These are phyloP conservation scores for Galagoides demidoff DNA, from an alignment of 2,797 vertebrate species.

Conservation along the genomic window DNA sequence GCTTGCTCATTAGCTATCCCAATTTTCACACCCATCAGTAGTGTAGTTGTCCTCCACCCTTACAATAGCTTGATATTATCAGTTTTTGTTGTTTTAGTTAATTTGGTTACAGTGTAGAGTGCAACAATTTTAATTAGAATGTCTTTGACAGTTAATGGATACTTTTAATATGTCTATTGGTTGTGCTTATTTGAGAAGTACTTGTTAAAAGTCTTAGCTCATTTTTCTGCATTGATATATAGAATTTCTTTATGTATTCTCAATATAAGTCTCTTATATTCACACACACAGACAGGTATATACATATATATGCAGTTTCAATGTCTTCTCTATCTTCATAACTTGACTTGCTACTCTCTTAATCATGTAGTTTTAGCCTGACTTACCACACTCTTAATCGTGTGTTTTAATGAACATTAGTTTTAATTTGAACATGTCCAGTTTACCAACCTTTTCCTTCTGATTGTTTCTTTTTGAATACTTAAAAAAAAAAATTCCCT, in stretches of 20 bases:
- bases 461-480: neutral
- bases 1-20: neutral
- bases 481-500: neutral
- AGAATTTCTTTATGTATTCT: neutral
- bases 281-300: neutral
- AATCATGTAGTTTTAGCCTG: neutral
- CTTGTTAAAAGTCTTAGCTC: slow-evolving; percentile 29
- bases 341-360: neutral
- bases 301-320: neutral
- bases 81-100: neutral
- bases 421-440: slow-evolving; percentile 26
- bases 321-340: neutral
- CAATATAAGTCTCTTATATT: neutral
- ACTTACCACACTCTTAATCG: neutral
- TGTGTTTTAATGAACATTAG: neutral
- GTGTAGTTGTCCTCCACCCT: neutral
- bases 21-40: neutral
- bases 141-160: neutral
- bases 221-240: neutral
- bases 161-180: neutral
- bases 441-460: neutral
- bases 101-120: neutral
- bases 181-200: neutral
- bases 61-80: neutral
- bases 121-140: slow-evolving; percentile 53